Base-by-base conservation (phyloP, 2,888 invertebrate species). In the Plagodis pulveraria region DNA sequence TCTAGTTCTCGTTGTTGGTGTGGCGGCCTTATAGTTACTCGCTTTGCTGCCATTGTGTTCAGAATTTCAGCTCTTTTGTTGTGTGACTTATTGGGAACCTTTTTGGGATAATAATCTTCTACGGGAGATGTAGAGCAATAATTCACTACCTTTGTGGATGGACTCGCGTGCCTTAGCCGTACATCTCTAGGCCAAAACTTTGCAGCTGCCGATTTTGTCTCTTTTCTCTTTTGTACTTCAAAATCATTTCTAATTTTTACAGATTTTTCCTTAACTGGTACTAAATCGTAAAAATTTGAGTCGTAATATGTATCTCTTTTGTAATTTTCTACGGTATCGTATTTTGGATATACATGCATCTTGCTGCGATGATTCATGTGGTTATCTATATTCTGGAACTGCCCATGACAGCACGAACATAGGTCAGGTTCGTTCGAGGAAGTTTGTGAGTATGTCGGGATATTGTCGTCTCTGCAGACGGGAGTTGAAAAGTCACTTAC, bases 201-300 rank as follows among this genome's bases (percentile, higher is more conserved):
- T 10, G 72, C 67, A 33, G 67, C 60, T 7, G 68, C 32, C 5
- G 12, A 32, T 12, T 48, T 48, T 6, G 56, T 52, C 44, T 77
- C 71, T 41, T 72, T 80, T 64, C 61, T 78, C 56, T 74, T 80
- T 7, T 58, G 41, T 22, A 40, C 55, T 12, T 74, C 72, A 0
- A 67, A 63, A 35, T 74, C 67, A 50, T 76, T 79, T 53, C 67
- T 69, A 12, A 58, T 56, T 67, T 77, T 81, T 5, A 65, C 12
- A 2, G 80, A 50, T 35, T 77, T 81, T 65, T 91, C 90, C 69
- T 80, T 90, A 2, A 91, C 90, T 1, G 91, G 91, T 22, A 86
- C 66, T 12, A 89, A 63, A 63, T 91, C 91, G 48, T 89, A 89
- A 38, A 82, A 72, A 54, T 80, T 83, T 5, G 87, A 80, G 62